A percentile compares a stretch with the other conserved stretches of the same genome.
Conservation (phyloP, 2,113 vertebrate species). For the Hemiprocne comata region DNA sequence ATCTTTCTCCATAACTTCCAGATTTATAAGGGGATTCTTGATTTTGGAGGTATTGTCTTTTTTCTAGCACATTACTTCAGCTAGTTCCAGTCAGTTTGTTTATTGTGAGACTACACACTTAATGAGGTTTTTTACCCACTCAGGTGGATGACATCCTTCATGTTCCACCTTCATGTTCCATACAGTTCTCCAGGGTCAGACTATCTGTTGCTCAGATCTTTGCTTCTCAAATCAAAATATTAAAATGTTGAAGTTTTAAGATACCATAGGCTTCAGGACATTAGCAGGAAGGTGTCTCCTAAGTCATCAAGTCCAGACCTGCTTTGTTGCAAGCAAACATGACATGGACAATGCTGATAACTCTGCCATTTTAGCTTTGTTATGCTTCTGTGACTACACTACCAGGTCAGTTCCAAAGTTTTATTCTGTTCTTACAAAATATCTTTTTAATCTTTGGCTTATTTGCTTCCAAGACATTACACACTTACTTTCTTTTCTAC, state of each 20-base stretch:
- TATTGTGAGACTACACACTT: too few species aligned
- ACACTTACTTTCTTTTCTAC: not conserved
- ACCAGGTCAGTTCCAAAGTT: not conserved
- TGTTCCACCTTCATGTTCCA: not conserved
- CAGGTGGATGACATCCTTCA: too few species aligned
- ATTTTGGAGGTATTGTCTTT: not conserved
- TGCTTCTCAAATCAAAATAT: not conserved
- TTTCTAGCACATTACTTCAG: not conserved
- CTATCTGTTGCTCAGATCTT: not conserved
- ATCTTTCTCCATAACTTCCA: not conserved
- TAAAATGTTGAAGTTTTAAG: not conserved
- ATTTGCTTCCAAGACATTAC: not conserved
- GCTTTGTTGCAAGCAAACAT: not conserved
- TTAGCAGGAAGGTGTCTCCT: not conserved
- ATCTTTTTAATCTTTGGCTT: not conserved
- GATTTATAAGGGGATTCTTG: not conserved
- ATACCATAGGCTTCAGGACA: not conserved
- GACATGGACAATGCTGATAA: not conserved
- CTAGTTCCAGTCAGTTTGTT: not conserved
- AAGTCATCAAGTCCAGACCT: not conserved
- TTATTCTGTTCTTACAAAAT: not conserved
- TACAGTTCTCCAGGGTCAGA: rapidly evolving
- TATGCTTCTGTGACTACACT: not conserved
- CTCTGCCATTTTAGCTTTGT: not conserved
- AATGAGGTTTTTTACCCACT: too few species aligned